phyloP scores from a whole-genome alignment of 23 tunicate genomes.

The Botrylloides violaceus region DNA sequence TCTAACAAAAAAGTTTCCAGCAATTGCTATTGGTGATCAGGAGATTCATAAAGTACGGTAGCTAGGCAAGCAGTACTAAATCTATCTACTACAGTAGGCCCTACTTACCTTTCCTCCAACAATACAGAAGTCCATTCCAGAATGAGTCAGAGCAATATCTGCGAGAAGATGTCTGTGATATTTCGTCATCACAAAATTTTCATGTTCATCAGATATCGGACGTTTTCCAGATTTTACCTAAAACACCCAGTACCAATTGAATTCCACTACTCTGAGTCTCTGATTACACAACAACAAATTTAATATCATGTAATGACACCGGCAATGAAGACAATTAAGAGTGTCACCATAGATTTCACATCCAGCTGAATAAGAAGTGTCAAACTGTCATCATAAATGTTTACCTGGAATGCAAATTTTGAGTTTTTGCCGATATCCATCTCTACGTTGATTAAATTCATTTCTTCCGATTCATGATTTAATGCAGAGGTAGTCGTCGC shows the following conservation, averaged over 20 bases:
- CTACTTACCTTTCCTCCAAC: slow-evolving; percentile 92
- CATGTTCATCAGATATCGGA: not conserved
- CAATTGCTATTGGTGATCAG: too few species aligned
- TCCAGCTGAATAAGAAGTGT: too few species aligned
- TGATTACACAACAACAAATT: too few species aligned
- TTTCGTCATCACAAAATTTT: slow-evolving; percentile 56
- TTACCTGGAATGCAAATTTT: not conserved
- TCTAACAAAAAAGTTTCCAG: slow-evolving; percentile 5
- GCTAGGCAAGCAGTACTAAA: too few species aligned
- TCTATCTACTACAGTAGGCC: too few species aligned
- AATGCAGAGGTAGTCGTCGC: too few species aligned
- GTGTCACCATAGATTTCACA: too few species aligned
- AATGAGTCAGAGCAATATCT: slow-evolving; percentile 61
- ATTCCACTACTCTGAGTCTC: too few species aligned
- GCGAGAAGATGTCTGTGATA: slow-evolving; percentile 71
- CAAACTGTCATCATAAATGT: not conserved
- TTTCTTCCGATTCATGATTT: not conserved
- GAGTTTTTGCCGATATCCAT: not conserved
- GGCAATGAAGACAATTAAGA: too few species aligned
- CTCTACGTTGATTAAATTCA: too few species aligned
- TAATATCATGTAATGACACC: too few species aligned
- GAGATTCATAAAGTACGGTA: too few species aligned
- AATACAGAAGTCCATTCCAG: slow-evolving; percentile 72
- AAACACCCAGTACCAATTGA: not conserved
- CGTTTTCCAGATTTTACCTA: slow-evolving; percentile 59